These are phyloP conservation scores for Numenius arquata DNA, from an alignment of 2,113 vertebrate genomes.

Conservation along the genomic window DNA sequence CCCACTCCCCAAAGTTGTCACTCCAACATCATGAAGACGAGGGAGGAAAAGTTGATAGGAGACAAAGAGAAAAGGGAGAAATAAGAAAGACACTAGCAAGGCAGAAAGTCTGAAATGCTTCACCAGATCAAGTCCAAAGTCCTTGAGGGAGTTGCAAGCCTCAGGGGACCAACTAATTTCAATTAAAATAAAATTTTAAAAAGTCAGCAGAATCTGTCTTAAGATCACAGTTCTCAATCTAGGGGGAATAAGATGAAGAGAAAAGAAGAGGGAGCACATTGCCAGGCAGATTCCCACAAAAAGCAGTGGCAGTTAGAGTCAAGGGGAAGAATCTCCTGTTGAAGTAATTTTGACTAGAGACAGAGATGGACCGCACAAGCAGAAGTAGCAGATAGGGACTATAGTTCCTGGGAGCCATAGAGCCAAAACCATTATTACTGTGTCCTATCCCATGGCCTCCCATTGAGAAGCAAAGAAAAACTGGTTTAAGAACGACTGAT, in stretches of 20 bases:
- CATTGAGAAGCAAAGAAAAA: neutral
- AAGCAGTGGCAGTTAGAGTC: neutral
- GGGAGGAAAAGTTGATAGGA: neutral
- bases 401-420: neutral
- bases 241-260: neutral
- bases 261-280: neutral
- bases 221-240: neutral
- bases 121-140: neutral
- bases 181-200: neutral
- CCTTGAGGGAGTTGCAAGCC: neutral
- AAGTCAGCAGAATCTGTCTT: neutral
- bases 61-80: neutral
- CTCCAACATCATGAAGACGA: neutral
- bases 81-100: neutral
- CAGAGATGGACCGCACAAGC: neutral
- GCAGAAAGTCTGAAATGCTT: neutral
- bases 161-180: neutral
- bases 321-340: neutral
- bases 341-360: neutral
- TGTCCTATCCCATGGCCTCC: neutral
- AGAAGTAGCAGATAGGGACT: neutral
- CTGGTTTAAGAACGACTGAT: neutral
- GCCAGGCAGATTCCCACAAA: neutral
- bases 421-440: neutral
- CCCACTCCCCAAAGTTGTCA: rapidly evolving